These are phyloP conservation scores for Trogon surrucura DNA, from an alignment of 2,113 vertebrate genomes.

Conservation along the genomic window DNA sequence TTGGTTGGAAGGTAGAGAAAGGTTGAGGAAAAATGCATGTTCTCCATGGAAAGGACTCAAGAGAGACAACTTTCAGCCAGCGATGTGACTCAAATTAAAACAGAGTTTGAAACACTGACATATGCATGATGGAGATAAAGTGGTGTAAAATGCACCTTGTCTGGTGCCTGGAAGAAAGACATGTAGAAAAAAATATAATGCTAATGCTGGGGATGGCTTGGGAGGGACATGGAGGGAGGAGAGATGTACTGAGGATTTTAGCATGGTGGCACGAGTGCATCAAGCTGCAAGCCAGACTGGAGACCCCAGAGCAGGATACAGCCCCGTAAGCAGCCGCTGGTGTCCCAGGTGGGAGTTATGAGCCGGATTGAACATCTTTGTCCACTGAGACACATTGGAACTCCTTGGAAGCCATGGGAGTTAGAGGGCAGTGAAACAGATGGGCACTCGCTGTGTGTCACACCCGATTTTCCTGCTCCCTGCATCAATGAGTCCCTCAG, in stretches of 20 bases:
- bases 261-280: rapidly evolving
- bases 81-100: not conserved
- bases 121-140: not conserved
- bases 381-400: not conserved
- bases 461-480: rapidly evolving
- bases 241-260: not conserved
- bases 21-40: not conserved
- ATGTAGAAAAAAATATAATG: not conserved
- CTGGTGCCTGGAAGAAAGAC: not conserved
- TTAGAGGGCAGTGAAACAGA: not conserved
- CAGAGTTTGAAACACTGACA: not conserved
- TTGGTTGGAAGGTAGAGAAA: not conserved
- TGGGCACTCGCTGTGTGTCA: not conserved
- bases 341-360: not conserved
- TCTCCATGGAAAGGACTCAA: not conserved
- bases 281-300: not conserved
- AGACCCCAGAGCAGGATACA: too few relatives aligned
- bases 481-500: rapidly evolving
- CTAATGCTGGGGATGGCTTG: not conserved
- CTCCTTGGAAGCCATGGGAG: not conserved
- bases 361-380: not conserved
- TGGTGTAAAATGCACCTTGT: not conserved
- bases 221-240: not conserved
- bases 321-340: rapidly evolving
- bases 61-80: not conserved